These are phyloP conservation scores for Glaucomys volans DNA, from an alignment of 2,113 vertebrate species.

Conservation along the genomic window DNA sequence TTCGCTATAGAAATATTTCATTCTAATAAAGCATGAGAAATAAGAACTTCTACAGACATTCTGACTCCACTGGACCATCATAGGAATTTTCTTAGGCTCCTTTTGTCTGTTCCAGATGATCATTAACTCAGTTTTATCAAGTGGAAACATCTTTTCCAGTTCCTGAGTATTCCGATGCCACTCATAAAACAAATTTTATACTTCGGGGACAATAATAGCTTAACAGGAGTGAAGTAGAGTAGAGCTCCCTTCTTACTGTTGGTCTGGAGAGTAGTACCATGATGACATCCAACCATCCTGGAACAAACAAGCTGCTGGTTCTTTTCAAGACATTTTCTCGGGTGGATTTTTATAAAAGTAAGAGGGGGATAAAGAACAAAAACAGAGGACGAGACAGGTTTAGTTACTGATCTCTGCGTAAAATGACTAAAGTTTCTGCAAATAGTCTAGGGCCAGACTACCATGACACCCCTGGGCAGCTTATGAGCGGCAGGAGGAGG, in stretches of 20 bases:
- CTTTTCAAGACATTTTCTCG: neutral
- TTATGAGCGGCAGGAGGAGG: neutral
- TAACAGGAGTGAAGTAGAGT: neutral
- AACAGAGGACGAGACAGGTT: neutral
- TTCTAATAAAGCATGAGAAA: neutral
- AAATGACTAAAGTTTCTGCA: neutral
- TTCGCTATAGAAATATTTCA: neutral
- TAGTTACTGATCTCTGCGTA: neutral
- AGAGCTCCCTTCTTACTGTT: neutral
- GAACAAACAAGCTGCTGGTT: neutral
- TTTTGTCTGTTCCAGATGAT: neutral
- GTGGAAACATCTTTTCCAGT: neutral
- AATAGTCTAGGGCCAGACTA: neutral
- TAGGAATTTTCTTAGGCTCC: neutral
- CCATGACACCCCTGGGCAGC: no score
- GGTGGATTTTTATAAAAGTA: neutral
- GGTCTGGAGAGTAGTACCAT: neutral
- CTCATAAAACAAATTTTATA: conserved; percentile 23
- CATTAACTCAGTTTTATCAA: neutral
- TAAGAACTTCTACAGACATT: neutral
- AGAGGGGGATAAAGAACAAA: neutral
- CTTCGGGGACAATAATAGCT: neutral
- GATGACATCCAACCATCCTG: neutral
- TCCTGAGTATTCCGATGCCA: neutral
- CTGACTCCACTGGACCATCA: neutral